Evolutionary conservation across 2,113 vertebrate species (phyloP), one percentile per base, ranked within the genome.

Genomic region (Scalopus aquaticus): DNA sequence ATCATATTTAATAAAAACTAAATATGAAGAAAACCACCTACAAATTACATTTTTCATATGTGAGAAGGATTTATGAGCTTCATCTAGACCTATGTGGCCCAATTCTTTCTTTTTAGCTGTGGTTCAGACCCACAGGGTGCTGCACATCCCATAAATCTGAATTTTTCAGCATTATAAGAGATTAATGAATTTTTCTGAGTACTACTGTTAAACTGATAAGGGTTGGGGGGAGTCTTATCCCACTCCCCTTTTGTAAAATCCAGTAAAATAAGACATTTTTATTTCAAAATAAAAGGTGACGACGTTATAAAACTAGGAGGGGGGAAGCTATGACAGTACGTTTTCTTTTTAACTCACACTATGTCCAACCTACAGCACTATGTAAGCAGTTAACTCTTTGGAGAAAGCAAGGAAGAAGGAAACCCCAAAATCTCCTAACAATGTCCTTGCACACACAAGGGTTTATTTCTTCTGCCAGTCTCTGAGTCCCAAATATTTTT

Each of bases 391-490:
- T 67, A 85, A 84, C 24, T 83, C 65, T 95, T 69, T 10, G 30
- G 24, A 54, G 65, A 22, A 32, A 58, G 12, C 26, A 26, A 22
- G 46, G 49, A 32, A 46, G 67, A 28, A 42, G 11, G n/a, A 30
- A 54, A 76, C 32, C 32, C 78, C 69, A 64, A 93, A 89, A 92
- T n/a, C 93, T 95, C 95, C 60, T 77, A 85, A 90, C 64, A 95
- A 91, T 64, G 90, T 95, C 88, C 73, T 51, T 82, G 88, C 95
- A 92, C 44, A 81, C 91, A 94, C 91, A 78, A 96, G 54, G 96
- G 85, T 78, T 96, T 79, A 58, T 51, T 82, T 97, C 97, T 97
- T 96, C 90, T 88, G 91, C 76, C 94, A 95, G 97, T 80, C 96
- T 65, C 94, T 35, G 65, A 88, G 70, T 97, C 97, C 92, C 80